Evolutionary conservation across 2,888 invertebrate genomes (phyloP).

Genomic region (Rhaphigaster nebulosa): DNA sequence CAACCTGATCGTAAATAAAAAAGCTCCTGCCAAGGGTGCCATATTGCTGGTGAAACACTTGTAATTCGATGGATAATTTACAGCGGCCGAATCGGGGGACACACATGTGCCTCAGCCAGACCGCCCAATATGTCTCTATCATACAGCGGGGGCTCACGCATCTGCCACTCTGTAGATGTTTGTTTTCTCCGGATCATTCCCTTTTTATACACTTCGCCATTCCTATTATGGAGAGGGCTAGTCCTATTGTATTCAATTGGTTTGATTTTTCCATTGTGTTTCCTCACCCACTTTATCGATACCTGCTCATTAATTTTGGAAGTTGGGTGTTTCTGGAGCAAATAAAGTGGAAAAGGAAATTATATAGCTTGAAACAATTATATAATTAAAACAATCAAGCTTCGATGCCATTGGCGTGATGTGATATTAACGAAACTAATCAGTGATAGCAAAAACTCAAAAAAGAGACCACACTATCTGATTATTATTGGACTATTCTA

Average conservation of each 20-base stretch:
- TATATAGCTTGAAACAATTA: too few species aligned
- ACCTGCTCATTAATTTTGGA: not conserved
- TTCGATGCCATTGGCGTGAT: too few species aligned
- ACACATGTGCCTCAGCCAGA: constrained; percentile 56
- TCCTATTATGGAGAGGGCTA: not conserved
- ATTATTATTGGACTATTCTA: too few species aligned
- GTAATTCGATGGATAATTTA: constrained; percentile 57
- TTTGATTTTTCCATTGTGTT: not conserved
- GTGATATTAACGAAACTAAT: too few species aligned
- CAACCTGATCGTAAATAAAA: constrained; percentile 48
- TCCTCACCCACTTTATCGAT: not conserved
- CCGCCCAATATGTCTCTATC: constrained; percentile 63
- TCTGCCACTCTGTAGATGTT: constrained; percentile 23
- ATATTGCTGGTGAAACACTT: constrained; percentile 57
- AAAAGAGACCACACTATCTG: too few species aligned
- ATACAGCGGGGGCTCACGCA: constrained; percentile 60
- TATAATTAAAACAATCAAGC: too few species aligned
- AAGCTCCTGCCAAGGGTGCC: constrained; percentile 14
- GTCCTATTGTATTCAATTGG: not conserved
- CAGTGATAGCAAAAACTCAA: too few species aligned
- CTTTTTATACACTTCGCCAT: constrained; percentile 63
- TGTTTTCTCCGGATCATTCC: constrained; percentile 60
- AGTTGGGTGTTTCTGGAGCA: not conserved
- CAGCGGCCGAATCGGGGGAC: not conserved
- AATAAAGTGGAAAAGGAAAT: not conserved